A percentile compares a stretch with the other conserved stretches of the same genome.
phyloP scores from a whole-genome alignment of 2,797 vertebrate species.

The Coregonus ussuriensis region DNA sequence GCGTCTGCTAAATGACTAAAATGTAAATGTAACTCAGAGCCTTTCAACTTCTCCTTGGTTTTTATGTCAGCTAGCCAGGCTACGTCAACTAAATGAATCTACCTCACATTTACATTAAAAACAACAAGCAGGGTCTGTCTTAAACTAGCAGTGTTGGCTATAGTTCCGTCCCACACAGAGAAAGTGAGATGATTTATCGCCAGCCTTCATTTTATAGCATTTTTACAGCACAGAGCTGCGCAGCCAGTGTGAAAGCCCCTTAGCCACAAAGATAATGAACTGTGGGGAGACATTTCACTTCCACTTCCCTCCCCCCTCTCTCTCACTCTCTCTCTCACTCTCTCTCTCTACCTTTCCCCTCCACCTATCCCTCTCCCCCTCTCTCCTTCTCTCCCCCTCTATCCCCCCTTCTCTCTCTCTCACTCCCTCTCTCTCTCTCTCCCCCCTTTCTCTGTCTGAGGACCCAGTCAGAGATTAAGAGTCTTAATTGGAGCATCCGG shows the following conservation, averaged over 20 bases:
- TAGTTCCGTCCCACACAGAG: constrained; percentile 20
- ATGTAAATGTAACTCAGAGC: constrained; percentile 15
- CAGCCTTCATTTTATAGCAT: constrained; percentile 25
- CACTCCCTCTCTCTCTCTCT: not conserved
- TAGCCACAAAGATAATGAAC: constrained; percentile 45
- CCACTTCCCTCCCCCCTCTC: not conserved
- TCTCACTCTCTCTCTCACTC: not conserved
- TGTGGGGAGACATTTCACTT: constrained; percentile 36
- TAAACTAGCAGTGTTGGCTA: constrained; percentile 23
- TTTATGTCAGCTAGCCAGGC: constrained; percentile 29
- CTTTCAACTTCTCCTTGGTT: constrained; percentile 18
- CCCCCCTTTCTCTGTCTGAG: constrained; percentile 36
- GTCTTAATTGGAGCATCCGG: constrained; percentile 54
- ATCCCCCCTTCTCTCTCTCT: not conserved
- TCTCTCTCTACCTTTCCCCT: not conserved
- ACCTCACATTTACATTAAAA: constrained; percentile 25
- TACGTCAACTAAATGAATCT: not conserved
- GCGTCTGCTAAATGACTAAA: no score
- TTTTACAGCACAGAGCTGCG: constrained; percentile 27
- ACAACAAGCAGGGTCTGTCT: not conserved
- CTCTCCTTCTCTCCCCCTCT: constrained; percentile 1
- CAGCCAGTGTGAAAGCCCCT: constrained; percentile 33
- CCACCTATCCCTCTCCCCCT: not conserved
- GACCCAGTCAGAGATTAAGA: constrained; percentile 45
- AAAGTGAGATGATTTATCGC: constrained; percentile 41